These are phyloP conservation scores for Griposia aprilina DNA, from an alignment of 2,888 invertebrate species.

Conservation along the genomic window DNA sequence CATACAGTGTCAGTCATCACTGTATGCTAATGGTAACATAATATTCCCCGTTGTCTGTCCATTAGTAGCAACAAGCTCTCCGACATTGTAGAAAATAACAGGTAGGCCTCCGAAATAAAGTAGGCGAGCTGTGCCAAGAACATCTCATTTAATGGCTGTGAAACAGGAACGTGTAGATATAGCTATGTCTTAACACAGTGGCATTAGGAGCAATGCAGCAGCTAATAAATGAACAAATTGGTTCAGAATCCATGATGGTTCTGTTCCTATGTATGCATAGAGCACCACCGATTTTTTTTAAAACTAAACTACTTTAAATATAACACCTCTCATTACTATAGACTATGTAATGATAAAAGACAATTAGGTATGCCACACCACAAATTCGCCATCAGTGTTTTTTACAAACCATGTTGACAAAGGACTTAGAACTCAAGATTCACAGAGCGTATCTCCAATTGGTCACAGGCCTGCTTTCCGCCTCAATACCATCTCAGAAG, in stretches of 20 bases:
- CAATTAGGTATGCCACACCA: slow-evolving; percentile 17
- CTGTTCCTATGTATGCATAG: neutral
- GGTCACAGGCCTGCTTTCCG: slow-evolving; percentile 73
- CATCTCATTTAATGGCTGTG: neutral
- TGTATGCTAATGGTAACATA: neutral
- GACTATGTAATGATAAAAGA: neutral
- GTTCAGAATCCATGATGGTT: neutral
- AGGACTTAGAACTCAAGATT: slow-evolving; percentile 52
- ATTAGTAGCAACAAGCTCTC: neutral
- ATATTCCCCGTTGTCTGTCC: neutral
- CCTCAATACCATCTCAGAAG: slow-evolving; percentile 61
- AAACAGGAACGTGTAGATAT: neutral
- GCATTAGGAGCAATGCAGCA: neutral
- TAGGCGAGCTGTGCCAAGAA: neutral
- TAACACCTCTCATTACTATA: neutral
- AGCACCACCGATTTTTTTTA: neutral
- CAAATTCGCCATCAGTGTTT: slow-evolving; percentile 9
- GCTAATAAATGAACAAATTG: neutral
- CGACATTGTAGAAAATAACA: neutral
- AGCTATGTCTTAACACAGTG: neutral
- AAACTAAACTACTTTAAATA: too few species aligned
- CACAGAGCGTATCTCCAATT: slow-evolving; percentile 70
- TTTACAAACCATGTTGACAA: slow-evolving; percentile 29
- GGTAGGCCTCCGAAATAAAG: neutral
- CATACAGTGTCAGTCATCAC: too few species aligned